Percentiles rank a stretch among this genome's conserved stretches.
Evolutionary conservation across 2,888 invertebrate genomes (phyloP).

Genomic region (Eristalinus sepulchralis): DNA sequence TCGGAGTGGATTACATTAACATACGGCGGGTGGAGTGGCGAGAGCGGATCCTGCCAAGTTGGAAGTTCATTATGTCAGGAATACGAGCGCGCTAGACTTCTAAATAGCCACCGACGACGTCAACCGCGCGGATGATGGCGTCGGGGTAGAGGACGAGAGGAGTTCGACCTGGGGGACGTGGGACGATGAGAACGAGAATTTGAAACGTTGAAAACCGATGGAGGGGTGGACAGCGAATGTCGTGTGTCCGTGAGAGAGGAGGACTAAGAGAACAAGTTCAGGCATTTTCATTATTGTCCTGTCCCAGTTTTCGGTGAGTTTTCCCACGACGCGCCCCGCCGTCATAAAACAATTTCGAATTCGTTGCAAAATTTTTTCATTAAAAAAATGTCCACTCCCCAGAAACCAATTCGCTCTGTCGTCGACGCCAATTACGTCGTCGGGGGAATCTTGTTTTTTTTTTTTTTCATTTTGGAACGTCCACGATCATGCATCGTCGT

Average conservation of each 20-base stretch:
- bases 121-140: background rate
- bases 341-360: background rate
- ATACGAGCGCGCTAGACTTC: background rate
- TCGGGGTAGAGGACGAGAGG: too few species aligned
- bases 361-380: background rate
- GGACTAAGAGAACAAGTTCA: background rate
- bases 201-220: too few species aligned
- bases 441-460: too few species aligned
- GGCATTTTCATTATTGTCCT: background rate
- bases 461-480: too few species aligned
- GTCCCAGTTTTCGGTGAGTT: background rate
- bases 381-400: too few species aligned
- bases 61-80: constrained; percentile 9
- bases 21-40: background rate
- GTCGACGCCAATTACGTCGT: too few species aligned
- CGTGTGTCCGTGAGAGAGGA: too few species aligned
- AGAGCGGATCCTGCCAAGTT: background rate
- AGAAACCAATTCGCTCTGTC: too few species aligned
- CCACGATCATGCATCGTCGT: too few species aligned
- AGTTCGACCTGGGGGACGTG: background rate
- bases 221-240: too few species aligned
- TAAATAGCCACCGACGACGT: background rate
- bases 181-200: background rate
- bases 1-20: background rate
- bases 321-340: background rate